Conservation (phyloP, 2,113 vertebrate genomes). For the Laticauda laticaudata region DNA sequence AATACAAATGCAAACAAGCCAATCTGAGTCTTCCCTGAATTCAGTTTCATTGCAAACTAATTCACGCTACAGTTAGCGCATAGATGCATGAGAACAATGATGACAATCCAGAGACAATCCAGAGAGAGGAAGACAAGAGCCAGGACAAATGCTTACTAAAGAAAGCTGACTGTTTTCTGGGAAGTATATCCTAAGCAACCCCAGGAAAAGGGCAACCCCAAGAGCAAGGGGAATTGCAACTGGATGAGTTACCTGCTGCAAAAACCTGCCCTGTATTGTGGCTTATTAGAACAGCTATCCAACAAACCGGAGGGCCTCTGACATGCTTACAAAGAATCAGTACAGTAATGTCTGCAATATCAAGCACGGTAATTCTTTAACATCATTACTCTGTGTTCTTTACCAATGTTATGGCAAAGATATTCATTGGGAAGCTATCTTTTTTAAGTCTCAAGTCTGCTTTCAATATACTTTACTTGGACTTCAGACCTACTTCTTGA, state of each 20-base stretch:
- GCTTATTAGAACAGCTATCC: background rate
- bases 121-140: background rate
- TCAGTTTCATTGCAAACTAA: conserved; percentile 26
- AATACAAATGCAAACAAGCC: background rate
- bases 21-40: background rate
- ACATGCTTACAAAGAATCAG: background rate
- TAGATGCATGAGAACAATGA: background rate
- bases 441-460: background rate
- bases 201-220: background rate
- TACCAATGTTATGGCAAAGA: background rate
- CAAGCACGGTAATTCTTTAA: background rate
- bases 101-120: background rate
- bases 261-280: background rate
- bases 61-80: background rate
- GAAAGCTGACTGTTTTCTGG: background rate
- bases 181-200: background rate
- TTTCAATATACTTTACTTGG: background rate
- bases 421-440: background rate
- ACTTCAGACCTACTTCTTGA: too few relatives aligned
- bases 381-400: background rate
- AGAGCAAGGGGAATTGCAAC: background rate
- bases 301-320: background rate
- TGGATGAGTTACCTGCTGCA: background rate
- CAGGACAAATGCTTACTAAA: background rate
- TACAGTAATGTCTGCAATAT: background rate